Evolutionary conservation across 2,113 vertebrate genomes (phyloP), one percentile per base, ranked within the genome.

Genomic region (Pavo muticus): DNA sequence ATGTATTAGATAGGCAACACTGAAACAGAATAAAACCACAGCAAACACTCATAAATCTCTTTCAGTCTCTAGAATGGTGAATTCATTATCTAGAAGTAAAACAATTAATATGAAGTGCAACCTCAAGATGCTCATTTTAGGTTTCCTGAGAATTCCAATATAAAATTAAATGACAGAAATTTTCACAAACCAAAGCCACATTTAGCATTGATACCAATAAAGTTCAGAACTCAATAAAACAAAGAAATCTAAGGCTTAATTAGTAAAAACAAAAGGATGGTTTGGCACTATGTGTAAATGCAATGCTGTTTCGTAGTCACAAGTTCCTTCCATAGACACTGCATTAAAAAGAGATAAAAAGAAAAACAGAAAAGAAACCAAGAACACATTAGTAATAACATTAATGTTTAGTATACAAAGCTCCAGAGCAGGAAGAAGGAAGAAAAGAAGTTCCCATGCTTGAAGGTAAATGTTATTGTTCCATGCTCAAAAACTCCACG

Each of bases 401-500:
- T 47, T 70, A 23, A 50, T 47, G 69, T 70, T 79, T n/a, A 65
- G 45, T 3, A 59, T 23, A 42, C 39, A 54, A 42, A 65, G 25
- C 7, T 35, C 24, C 47, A 64, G 17, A 63, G 60, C 2, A 1
- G 6, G 3, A 14, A 5, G 3, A 14, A 19, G 14, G 27, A 6
- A 16, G 14, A 32, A 18, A 8, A 6, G 17, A 56, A 70, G 10
- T 4, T 4, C 24, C 37, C 60, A 6, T 30, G 25, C 48, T 13
- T 47, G 50, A 71, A 76, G 64, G 7, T 19, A 30, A 47, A 29
- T 3, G 0, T 42, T 65, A 19, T 4, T 78, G 39, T 30, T 30
- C 39, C 71, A 11, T 2, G 5, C 23, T 44, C 29, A 54, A 17
- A 67, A 30, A 56, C 9, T 59, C 44, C 9, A 5, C 0, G 0